A percentile compares a stretch with the other conserved stretches of the same genome.
Evolutionary conservation across 2,888 invertebrate genomes (phyloP).

Genomic region (Netelia melanura): DNA sequence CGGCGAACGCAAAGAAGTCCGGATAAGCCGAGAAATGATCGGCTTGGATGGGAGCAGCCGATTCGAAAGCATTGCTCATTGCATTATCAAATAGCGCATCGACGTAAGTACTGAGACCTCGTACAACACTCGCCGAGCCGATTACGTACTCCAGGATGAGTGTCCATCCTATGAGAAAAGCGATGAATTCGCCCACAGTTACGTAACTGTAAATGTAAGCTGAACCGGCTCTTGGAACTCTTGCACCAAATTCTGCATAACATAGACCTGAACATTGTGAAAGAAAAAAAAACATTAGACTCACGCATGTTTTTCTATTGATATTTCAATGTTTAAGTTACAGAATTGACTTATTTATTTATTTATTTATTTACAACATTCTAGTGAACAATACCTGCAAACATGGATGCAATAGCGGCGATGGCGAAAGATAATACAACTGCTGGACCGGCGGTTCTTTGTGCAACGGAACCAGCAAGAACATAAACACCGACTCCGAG

Average conservation of each 20-base stretch:
- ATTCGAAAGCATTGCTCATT: conserved; percentile 88
- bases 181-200: conserved; percentile 95
- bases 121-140: conserved; percentile 94
- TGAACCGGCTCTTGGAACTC: conserved; percentile 96
- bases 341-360: not conserved
- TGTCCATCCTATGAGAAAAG: conserved; percentile 97
- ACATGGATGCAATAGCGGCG: conserved; percentile 95
- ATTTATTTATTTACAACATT: not conserved
- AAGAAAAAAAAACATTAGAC: conserved; percentile 21
- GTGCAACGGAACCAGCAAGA: conserved; percentile 93
- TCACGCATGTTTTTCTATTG: conserved; percentile 1
- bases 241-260: conserved; percentile 96
- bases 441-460: conserved; percentile 93
- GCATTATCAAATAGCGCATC: conserved; percentile 89
- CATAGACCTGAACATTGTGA: conserved; percentile 88
- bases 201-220: conserved; percentile 98
- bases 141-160: conserved; percentile 95
- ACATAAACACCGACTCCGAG: conserved; percentile 97
- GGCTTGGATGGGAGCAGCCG: conserved; percentile 89
- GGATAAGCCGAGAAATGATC: conserved; percentile 90
- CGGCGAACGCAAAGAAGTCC: conserved; percentile 91
- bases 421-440: conserved; percentile 95
- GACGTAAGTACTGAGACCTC: conserved; percentile 92
- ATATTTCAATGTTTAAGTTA: conserved; percentile 63
- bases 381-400: conserved; percentile 89